These are phyloP conservation scores for Clarias batrachus DNA, from an alignment of 2,113 vertebrate species.

Conservation along the genomic window DNA sequence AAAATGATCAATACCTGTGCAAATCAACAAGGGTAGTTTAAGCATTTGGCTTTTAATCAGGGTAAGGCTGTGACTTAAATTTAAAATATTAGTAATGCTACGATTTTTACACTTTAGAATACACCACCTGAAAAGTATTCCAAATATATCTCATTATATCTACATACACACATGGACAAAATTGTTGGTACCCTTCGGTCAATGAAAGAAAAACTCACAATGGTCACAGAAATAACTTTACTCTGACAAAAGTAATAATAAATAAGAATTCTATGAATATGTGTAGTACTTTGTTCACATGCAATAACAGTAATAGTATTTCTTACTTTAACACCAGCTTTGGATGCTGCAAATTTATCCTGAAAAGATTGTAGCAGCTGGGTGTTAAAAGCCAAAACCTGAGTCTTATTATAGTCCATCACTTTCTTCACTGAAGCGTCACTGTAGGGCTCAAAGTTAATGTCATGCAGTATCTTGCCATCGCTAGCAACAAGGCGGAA, in stretches of 20 bases:
- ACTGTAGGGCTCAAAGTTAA: slow-evolving; percentile 71
- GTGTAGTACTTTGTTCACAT: not conserved
- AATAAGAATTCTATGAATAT: no score
- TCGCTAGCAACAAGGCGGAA: slow-evolving; percentile 63
- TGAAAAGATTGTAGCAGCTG: slow-evolving; percentile 72
- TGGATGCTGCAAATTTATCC: slow-evolving; percentile 65
- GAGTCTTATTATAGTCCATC: slow-evolving; percentile 55
- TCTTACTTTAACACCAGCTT: slow-evolving; percentile 67
- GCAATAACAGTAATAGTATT: not conserved
- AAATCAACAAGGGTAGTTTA: not conserved
- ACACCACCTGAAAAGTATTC: not conserved
- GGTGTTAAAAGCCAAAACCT: slow-evolving; percentile 69
- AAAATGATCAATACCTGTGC: slow-evolving; percentile 82
- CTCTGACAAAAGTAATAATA: no score
- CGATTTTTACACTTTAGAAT: not conserved
- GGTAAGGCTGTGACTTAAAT: no score
- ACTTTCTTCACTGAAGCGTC: slow-evolving; percentile 70
- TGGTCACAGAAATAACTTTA: no score
- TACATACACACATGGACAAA: not conserved
- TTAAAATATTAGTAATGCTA: not conserved
- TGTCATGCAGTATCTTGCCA: slow-evolving; percentile 67
- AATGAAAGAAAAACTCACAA: no score
- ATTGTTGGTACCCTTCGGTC: no score
- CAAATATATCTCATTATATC: not conserved
- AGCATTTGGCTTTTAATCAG: not conserved